A percentile compares a stretch with the other conserved stretches of the same genome.
Evolutionary conservation across 2,888 invertebrate species (phyloP).

Genomic region (Drosophila neonasuta): DNA sequence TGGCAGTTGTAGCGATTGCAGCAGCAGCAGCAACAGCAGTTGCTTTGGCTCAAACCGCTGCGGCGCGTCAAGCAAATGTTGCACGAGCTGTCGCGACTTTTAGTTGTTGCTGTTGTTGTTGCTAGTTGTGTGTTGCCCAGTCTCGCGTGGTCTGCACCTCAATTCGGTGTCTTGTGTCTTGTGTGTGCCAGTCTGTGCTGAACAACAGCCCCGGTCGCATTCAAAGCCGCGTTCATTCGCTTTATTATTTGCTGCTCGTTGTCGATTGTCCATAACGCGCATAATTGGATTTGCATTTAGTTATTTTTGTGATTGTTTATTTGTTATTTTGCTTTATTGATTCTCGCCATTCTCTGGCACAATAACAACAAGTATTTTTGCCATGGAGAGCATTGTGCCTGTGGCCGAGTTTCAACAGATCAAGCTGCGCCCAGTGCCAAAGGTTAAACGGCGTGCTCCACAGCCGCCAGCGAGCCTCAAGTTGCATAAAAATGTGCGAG

Average conservation of each 20-base stretch:
- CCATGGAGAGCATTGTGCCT: constrained; percentile 58
- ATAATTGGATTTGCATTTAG: constrained; percentile 74
- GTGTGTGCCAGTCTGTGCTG: constrained; percentile 63
- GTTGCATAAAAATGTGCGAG: constrained; percentile 63
- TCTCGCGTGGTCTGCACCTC: constrained; percentile 49
- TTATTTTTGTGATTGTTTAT: constrained; percentile 39
- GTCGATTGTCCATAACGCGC: constrained; percentile 33
- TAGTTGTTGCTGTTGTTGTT: constrained; percentile 27
- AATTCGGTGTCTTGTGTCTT: constrained; percentile 52
- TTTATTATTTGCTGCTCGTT: too few relatives aligned
- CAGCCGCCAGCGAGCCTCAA: constrained; percentile 67
- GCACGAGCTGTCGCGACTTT: constrained; percentile 62
- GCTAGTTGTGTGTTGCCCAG: constrained; percentile 36
- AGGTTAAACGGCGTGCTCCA: constrained; percentile 76
- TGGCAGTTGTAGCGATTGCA: constrained; percentile 63
- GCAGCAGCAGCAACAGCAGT: constrained; percentile 51
- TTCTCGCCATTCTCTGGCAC: constrained; percentile 31
- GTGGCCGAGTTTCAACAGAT: constrained; percentile 78
- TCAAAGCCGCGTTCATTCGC: constrained; percentile 19
- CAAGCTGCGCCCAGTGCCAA: constrained; percentile 75
- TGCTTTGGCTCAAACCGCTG: constrained; percentile 52
- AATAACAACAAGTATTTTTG: constrained; percentile 7
- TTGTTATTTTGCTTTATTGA: constrained; percentile 52
- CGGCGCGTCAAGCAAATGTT: constrained; percentile 65
- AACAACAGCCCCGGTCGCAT: constrained; percentile 59